Evolutionary conservation across 2,113 vertebrate genomes (phyloP).

Genomic region (Glaucidium brasilianum): DNA sequence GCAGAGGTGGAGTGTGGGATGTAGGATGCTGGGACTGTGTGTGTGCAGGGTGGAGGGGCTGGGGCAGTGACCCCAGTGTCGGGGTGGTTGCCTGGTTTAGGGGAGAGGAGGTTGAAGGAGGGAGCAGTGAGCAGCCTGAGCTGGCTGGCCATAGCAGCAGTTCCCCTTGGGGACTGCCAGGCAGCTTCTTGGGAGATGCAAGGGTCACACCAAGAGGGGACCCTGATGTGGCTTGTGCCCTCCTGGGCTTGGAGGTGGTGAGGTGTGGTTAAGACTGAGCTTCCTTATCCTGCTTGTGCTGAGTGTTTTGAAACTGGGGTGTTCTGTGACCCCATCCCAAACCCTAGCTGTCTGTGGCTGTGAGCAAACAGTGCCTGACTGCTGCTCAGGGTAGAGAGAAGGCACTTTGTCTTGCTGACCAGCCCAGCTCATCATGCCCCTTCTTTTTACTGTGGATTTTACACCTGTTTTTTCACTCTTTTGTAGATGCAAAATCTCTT

Average conservation of each 20-base stretch:
- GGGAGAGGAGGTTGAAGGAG: not conserved
- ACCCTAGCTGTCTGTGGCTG: not conserved
- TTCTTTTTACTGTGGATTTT: constrained; percentile 66
- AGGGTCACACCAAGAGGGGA: not conserved
- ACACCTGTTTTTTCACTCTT: constrained; percentile 73
- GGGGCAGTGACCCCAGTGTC: not conserved
- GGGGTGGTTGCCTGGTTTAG: not conserved
- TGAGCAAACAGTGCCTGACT: not conserved
- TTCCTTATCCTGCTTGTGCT: not conserved
- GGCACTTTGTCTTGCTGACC: not conserved
- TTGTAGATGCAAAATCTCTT: constrained; percentile 71
- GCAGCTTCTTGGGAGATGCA: not conserved
- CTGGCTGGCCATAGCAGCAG: not conserved
- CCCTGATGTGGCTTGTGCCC: rapidly evolving
- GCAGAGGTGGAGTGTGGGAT: not conserved
- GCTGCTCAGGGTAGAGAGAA: not conserved
- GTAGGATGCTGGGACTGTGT: not conserved
- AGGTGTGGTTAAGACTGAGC: not conserved
- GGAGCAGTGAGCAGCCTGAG: rapidly evolving
- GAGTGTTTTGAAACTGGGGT: not conserved
- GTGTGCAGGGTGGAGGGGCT: not conserved
- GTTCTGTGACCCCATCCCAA: not conserved
- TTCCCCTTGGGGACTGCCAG: not conserved
- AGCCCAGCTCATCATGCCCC: not conserved
- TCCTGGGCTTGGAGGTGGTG: rapidly evolving